A percentile compares a stretch with the other conserved stretches of the same genome.
phyloP scores from a whole-genome alignment of 2,797 vertebrate genomes.

The Pipistrellus pipistrellus region DNA sequence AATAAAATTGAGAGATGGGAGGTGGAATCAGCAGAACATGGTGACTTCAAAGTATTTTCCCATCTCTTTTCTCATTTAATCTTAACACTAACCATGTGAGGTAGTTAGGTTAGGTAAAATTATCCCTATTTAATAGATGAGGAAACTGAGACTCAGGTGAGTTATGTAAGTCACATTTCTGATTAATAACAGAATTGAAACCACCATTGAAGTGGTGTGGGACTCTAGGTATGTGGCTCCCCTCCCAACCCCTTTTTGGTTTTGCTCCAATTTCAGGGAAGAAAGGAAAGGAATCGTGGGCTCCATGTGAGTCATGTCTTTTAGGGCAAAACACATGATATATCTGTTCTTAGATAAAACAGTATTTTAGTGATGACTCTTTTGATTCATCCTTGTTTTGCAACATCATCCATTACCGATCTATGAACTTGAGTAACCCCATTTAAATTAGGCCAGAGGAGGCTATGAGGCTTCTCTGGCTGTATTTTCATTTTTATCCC shows the following conservation, averaged over 20 bases:
- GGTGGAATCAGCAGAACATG: not conserved
- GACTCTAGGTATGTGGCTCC: not conserved
- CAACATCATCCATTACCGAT: constrained; percentile 53
- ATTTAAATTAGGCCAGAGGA: constrained; percentile 59
- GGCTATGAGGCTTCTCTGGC: constrained; percentile 12
- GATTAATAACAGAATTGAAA: constrained; percentile 17
- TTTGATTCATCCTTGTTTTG: constrained; percentile 65
- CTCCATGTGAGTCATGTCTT: constrained; percentile 55
- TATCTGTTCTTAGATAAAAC: constrained; percentile 63
- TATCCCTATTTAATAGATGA: not conserved
- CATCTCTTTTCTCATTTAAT: constrained; percentile 37
- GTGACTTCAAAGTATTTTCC: constrained; percentile 27
- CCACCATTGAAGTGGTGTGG: not conserved
- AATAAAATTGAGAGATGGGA: not conserved
- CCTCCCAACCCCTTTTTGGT: not conserved
- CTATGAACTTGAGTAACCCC: constrained; percentile 63
- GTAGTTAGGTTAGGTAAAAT: not conserved
- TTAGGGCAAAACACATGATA: constrained; percentile 54
- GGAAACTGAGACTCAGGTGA: constrained; percentile 43
- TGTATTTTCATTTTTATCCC: constrained; percentile 55
- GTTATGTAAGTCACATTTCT: not conserved
- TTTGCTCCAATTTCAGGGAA: constrained; percentile 60
- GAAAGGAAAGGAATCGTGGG: constrained; percentile 45
- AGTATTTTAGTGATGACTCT: constrained; percentile 58
- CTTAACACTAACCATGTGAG: not conserved